Conservation (phyloP, 2,113 vertebrate genomes). For the Propithecus coquereli region DNA sequence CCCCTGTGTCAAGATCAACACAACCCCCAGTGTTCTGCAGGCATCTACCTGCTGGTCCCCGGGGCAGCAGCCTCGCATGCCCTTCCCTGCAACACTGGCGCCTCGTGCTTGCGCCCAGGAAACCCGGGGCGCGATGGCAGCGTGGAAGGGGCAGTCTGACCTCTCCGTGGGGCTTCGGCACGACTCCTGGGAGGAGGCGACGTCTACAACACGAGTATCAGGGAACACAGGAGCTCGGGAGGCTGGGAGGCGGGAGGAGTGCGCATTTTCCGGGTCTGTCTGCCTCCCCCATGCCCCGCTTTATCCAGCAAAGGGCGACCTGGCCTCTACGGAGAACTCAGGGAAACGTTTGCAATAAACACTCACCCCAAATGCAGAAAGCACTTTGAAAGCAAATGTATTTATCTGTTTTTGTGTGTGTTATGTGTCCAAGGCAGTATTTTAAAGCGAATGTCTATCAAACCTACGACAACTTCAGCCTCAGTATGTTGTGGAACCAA, state of each 20-base stretch:
- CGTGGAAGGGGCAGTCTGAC: neutral
- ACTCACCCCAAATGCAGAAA: neutral
- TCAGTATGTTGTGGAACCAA: slow-evolving; percentile 2
- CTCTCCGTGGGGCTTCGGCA: neutral
- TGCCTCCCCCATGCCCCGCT: neutral
- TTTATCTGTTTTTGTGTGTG: neutral
- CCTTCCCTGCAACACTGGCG: neutral
- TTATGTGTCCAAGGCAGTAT: neutral
- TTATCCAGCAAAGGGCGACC: neutral
- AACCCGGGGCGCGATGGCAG: neutral
- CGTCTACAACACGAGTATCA: neutral
- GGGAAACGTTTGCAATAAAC: neutral
- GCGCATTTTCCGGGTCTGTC: neutral
- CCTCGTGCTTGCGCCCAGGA: neutral
- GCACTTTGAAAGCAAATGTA: neutral
- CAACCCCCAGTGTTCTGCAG: neutral
- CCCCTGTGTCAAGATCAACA: neutral
- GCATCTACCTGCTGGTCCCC: neutral
- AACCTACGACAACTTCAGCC: slow-evolving; percentile 1
- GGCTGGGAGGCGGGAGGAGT: neutral
- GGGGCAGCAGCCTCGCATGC: neutral
- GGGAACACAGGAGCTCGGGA: neutral
- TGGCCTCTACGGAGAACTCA: too few relatives aligned
- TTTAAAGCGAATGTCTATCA: slow-evolving; percentile 24
- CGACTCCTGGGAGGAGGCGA: neutral